Evolutionary conservation across 1,140 invertebrate species (phyloP).

Genomic region (Lethrus apterus): DNA sequence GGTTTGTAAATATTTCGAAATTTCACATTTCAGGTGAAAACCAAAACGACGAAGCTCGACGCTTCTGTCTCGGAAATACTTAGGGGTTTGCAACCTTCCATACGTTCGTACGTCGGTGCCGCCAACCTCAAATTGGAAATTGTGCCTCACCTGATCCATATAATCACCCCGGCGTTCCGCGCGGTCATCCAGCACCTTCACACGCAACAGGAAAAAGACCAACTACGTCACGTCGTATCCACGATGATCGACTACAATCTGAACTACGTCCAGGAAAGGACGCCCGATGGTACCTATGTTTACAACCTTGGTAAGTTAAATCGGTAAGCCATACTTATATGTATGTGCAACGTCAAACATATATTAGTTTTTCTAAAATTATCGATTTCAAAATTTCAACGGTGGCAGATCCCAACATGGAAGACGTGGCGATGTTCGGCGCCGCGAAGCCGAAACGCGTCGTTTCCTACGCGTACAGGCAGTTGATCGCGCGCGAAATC

Average conservation of each 20-base stretch:
- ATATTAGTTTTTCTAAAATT: not conserved
- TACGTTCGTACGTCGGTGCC: slow-evolving; percentile 51
- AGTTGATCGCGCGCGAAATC: slow-evolving; percentile 70
- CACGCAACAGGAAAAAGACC: slow-evolving; percentile 64
- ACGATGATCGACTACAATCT: slow-evolving; percentile 87
- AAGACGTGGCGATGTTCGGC: slow-evolving; percentile 37
- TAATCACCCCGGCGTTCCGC: slow-evolving; percentile 69
- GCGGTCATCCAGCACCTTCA: slow-evolving; percentile 73
- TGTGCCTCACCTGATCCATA: slow-evolving; percentile 63
- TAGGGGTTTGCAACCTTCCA: slow-evolving; percentile 53
- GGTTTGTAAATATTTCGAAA: too few relatives aligned
- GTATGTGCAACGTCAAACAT: not conserved
- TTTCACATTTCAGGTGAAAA: slow-evolving; percentile 49
- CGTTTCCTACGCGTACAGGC: slow-evolving; percentile 62
- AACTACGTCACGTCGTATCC: slow-evolving; percentile 63
- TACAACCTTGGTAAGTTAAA: slow-evolving; percentile 78
- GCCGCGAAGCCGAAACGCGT: slow-evolving; percentile 33
- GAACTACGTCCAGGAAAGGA: slow-evolving; percentile 74
- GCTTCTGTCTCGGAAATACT: slow-evolving; percentile 55
- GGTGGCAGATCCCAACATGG: slow-evolving; percentile 41
- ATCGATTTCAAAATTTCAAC: too few relatives aligned
- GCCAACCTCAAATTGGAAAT: slow-evolving; percentile 59
- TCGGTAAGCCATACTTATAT: slow-evolving; percentile 49
- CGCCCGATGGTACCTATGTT: slow-evolving; percentile 67
- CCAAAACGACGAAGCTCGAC: slow-evolving; percentile 48